Evolutionary conservation across 2,113 vertebrate genomes (phyloP), one percentile per base, ranked within the genome.

Genomic region (Galbula dea): DNA sequence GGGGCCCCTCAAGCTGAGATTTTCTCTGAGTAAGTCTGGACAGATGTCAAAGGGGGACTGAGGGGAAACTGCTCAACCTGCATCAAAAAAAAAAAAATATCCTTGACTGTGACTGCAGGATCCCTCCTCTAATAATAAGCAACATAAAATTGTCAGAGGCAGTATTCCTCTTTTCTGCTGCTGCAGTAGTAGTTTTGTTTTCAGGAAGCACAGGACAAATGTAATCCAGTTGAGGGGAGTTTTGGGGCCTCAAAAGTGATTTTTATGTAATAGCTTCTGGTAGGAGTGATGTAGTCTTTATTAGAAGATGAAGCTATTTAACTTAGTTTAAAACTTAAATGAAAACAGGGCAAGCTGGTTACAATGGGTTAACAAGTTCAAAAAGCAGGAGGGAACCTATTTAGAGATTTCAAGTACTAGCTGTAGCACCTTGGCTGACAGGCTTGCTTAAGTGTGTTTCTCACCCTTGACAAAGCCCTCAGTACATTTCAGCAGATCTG

Each of bases 11-110:
- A 20, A 2, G 4, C 10, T 11, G 7, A 39, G 24, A 11, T 27
- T 32, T 1, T 16, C 7, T 6, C 32, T 62, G 0, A 0, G 12
- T 41, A 54, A 74, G 11, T 14, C 29, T 29, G 41, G 29, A 6
- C 2, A 41, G 29, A 26, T 19, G 37, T 32, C 43, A 55, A 1
- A 4, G 19, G 11, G 6, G 3, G 8, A 18, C 0, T 20, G 29
- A 32, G 23, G 21, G 37, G 20, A 65, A 71, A 23, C 36, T 23
- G 22, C 51, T 61, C 36, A 51, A 10, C 10, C 15, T 39, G 17
- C 30, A 15, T 46, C 4, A 27, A 29, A 83, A 79, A n/a, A n/a
- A n/a, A 84, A 61, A 16, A 16, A 11, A 1, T 12, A 16, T 10
- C 29, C 11, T 57, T 36, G 37, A 29, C 45, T 62, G 46, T 45